These are phyloP conservation scores for Pelecanoides urinatrix DNA, from an alignment of 2,113 vertebrate genomes.

Conservation along the genomic window DNA sequence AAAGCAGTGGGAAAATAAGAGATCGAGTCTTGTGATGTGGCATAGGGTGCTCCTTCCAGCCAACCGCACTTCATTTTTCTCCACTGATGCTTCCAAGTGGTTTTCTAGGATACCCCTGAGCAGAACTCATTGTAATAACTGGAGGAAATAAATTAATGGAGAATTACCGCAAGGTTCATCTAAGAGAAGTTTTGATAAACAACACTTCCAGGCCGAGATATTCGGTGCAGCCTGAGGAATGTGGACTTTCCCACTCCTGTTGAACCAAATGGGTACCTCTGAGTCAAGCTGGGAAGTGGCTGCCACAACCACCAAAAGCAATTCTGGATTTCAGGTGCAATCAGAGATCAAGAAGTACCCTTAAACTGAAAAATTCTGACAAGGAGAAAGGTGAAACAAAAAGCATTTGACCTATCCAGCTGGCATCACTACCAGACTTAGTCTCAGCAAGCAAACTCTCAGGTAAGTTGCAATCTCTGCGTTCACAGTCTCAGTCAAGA, in stretches of 20 bases:
- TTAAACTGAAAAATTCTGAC: background rate
- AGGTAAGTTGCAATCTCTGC: background rate
- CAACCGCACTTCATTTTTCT: constrained; percentile 57
- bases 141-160: constrained; percentile 68
- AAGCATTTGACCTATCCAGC: background rate
- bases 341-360: background rate
- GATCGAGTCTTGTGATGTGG: constrained; percentile 51
- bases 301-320: constrained; percentile 23
- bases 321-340: constrained; percentile 1
- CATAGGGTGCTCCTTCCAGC: constrained; percentile 32
- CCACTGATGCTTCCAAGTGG: constrained; percentile 38
- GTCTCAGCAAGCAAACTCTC: background rate
- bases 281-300: constrained; percentile 25
- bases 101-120: constrained; percentile 64
- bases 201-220: constrained; percentile 68
- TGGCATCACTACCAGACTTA: background rate
- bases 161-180: constrained; percentile 63
- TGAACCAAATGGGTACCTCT: background rate
- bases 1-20: constrained; percentile 62
- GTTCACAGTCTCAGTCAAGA: background rate
- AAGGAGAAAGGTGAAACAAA: background rate
- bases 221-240: constrained; percentile 44
- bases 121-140: constrained; percentile 69
- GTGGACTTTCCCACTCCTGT: constrained; percentile 50
- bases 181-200: constrained; percentile 57